Percentiles rank a stretch among this genome's conserved stretches.
Conservation (phyloP, 92 coral and sea anemone species). For the Phymanthus crucifer region DNA sequence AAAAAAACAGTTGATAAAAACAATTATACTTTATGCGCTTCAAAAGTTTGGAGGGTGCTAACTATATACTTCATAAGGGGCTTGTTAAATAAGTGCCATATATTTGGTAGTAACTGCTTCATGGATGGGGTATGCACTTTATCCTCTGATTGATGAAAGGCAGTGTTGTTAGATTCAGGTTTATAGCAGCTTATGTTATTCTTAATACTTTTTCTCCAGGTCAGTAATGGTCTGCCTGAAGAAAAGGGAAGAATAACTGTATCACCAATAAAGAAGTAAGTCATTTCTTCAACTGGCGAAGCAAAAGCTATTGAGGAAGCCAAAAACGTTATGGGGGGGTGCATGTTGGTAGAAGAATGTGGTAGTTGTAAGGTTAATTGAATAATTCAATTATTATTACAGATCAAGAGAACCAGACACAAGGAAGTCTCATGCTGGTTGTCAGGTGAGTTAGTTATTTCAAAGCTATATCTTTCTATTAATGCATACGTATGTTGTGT, state of each 20-base stretch:
- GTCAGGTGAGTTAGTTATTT: neutral
- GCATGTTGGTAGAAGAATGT: neutral
- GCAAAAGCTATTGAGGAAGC: neutral
- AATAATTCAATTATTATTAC: constrained; percentile 5
- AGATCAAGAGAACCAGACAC: constrained; percentile 13
- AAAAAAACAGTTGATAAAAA: no score
- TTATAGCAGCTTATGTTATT: neutral
- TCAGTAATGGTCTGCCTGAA: constrained; percentile 12
- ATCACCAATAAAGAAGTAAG: constrained; percentile 9
- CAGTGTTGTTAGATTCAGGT: no score
- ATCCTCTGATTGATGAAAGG: no score
- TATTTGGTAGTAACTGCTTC: no score
- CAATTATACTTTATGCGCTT: no score
- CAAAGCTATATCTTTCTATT: neutral
- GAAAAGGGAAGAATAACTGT: constrained; percentile 24
- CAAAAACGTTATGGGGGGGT: no score
- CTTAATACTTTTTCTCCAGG: constrained; percentile 5
- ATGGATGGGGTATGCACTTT: no score
- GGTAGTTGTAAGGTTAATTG: neutral
- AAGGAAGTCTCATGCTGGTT: constrained; percentile 19
- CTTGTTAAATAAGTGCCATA: no score
- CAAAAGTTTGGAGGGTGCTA: no score
- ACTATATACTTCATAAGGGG: no score
- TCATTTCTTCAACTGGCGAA: no score
- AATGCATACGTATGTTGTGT: neutral